Percentiles rank a stretch among this genome's conserved stretches.
These are phyloP conservation scores for Ichneumoninae sp. DNA, from an alignment of 2,888 invertebrate species.

Conservation along the genomic window DNA sequence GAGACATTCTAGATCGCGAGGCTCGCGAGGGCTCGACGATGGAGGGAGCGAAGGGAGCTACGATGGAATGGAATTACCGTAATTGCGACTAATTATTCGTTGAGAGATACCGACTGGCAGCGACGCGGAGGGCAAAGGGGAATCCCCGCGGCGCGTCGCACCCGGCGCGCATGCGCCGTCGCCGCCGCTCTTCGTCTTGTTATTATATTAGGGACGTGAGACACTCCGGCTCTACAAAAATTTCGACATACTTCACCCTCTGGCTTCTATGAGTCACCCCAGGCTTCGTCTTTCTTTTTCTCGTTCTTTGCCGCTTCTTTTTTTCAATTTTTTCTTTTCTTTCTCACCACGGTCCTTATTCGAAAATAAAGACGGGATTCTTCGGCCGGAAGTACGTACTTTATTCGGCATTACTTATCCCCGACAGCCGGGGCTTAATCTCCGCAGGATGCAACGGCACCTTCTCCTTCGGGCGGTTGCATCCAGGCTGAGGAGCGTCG, in stretches of 20 bases:
- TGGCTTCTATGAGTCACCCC: neutral
- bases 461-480: slow-evolving; percentile 2
- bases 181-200: neutral
- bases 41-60: slow-evolving; percentile 21
- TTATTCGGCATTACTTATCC: slow-evolving; percentile 56
- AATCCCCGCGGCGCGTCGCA: neutral
- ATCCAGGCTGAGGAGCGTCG: slow-evolving; percentile 13
- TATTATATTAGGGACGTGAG: neutral
- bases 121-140: neutral
- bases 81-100: slow-evolving; percentile 68
- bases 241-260: neutral
- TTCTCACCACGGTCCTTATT: slow-evolving; percentile 10
- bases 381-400: slow-evolving; percentile 59
- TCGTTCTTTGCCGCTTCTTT: neutral
- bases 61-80: slow-evolving; percentile 65
- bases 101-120: slow-evolving; percentile 28
- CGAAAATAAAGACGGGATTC: slow-evolving; percentile 56
- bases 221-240: neutral
- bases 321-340: slow-evolving; percentile 2
- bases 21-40: slow-evolving; percentile 34
- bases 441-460: slow-evolving; percentile 26
- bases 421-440: slow-evolving; percentile 53
- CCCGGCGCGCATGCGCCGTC: neutral
- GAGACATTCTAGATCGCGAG: slow-evolving; percentile 63
- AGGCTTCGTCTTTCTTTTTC: neutral